Evolutionary conservation across 2,113 vertebrate species (phyloP).

Genomic region (Lasiurus borealis): DNA sequence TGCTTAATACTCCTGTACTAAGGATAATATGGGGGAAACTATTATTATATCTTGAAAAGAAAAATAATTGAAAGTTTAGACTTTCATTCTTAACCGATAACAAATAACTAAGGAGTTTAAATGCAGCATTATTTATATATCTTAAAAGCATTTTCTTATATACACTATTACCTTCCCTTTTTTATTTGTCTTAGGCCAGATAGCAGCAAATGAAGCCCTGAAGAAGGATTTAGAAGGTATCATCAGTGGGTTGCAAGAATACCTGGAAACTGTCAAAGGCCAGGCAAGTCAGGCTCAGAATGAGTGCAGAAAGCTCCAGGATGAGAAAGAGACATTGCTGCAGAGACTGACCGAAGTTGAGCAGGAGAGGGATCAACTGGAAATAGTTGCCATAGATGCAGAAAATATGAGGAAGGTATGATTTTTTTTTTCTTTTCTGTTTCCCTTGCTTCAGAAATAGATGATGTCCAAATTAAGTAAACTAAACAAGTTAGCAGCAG

Average conservation of each 20-base stretch:
- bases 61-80: constrained; percentile 47
- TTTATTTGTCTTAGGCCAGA: constrained; percentile 90
- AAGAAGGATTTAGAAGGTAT: constrained; percentile 94
- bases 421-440: not conserved
- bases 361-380: constrained; percentile 89
- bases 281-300: constrained; percentile 89
- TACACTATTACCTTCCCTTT: not conserved
- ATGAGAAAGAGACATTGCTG: constrained; percentile 89
- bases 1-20: not conserved
- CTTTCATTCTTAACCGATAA: constrained; percentile 33
- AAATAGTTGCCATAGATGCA: constrained; percentile 87
- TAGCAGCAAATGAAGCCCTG: constrained; percentile 93
- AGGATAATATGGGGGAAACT: not conserved
- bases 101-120: not conserved
- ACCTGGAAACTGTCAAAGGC: constrained; percentile 90
- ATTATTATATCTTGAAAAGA: constrained; percentile 30
- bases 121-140: not conserved
- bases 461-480: not conserved
- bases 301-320: constrained; percentile 88
- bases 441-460: not conserved
- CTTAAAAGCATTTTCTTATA: constrained; percentile 34
- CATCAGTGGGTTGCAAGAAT: constrained; percentile 93
- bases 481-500: not conserved
- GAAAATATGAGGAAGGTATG: constrained; percentile 90
- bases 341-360: constrained; percentile 88